phyloP scores from a whole-genome alignment of 2,113 vertebrate species.

The Cebidichthys violaceus region DNA sequence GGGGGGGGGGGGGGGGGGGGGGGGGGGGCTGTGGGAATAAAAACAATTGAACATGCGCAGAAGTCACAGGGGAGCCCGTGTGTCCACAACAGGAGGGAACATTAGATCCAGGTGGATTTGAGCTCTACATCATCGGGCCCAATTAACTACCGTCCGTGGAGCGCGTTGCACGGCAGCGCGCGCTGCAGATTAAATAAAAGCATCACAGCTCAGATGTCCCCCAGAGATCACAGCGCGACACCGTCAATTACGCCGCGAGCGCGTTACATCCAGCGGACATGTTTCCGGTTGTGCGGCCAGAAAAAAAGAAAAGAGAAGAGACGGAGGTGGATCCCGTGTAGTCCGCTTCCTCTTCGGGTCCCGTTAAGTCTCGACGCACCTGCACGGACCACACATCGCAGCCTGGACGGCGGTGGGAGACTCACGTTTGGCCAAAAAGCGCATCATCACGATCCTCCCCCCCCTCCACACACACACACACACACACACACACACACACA shows the following conservation, averaged over 20 bases:
- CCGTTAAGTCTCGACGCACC: constrained; percentile 61
- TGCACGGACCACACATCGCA: constrained; percentile 49
- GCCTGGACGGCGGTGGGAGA: constrained; percentile 54
- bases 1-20: too few species aligned
- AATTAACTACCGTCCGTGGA: constrained; percentile 66
- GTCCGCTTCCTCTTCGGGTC: constrained; percentile 13
- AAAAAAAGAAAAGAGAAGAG: neutral
- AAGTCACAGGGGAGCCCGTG: constrained; percentile 61
- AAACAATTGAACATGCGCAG: constrained; percentile 71
- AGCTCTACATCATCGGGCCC: constrained; percentile 73
- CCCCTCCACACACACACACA: too few species aligned
- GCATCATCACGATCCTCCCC: constrained; percentile 61
- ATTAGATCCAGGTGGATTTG: constrained; percentile 69
- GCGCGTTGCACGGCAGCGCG: constrained; percentile 40
- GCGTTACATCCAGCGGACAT: constrained; percentile 31
- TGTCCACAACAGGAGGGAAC: constrained; percentile 42
- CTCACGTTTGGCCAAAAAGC: constrained; percentile 46
- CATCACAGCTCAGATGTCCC: constrained; percentile 51
- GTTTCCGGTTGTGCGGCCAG: constrained; percentile 27
- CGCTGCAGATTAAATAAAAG: constrained; percentile 32
- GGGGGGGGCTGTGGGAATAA: constrained; percentile 38
- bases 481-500: neutral
- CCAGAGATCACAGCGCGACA: constrained; percentile 53
- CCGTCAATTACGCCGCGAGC: constrained; percentile 36
- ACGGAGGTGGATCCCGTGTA: constrained; percentile 54